A percentile compares a stretch with the other conserved stretches of the same genome.
These are phyloP conservation scores for Sinodicranocentrus sp. DNA, from an alignment of 2,888 invertebrate species.

Conservation along the genomic window DNA sequence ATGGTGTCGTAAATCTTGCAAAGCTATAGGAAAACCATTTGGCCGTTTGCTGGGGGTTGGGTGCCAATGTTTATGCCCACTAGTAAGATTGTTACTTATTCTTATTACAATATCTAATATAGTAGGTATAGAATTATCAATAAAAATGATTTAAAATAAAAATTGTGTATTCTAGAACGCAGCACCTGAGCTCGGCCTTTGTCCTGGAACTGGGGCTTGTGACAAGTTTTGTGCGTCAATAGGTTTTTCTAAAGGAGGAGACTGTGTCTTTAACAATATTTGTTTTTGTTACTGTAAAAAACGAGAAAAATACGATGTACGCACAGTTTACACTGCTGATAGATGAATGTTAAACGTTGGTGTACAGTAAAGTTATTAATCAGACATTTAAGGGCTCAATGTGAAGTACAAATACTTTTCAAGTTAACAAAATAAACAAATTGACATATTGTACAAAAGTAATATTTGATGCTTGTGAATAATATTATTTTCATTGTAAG, in stretches of 20 bases:
- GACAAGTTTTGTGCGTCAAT: conserved; percentile 53
- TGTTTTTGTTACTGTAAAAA: conserved; percentile 62
- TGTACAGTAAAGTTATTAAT: too few relatives aligned
- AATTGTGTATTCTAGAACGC: too few relatives aligned
- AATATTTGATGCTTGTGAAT: too few relatives aligned
- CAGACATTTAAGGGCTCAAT: too few relatives aligned
- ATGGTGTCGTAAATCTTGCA: conserved; percentile 27
- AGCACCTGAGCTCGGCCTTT: conserved; percentile 32
- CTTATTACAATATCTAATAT: too few relatives aligned
- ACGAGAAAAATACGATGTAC: conserved; percentile 23
- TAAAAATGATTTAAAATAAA: too few relatives aligned
- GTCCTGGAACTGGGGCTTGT: conserved; percentile 33
- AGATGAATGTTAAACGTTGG: too few relatives aligned
- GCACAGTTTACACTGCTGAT: conserved; percentile 37
- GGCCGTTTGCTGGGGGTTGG: conserved; percentile 45
- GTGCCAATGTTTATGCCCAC: conserved; percentile 61
- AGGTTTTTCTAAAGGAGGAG: conserved; percentile 50
- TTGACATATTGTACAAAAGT: too few relatives aligned
- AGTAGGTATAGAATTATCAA: too few relatives aligned
- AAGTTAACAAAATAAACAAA: too few relatives aligned
- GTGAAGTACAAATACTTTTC: too few relatives aligned
- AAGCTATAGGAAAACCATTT: conserved; percentile 48
- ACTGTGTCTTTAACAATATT: conserved; percentile 57
- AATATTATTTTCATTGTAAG: too few relatives aligned
- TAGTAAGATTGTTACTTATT: conserved; percentile 33